phyloP scores from a whole-genome alignment of 2,113 vertebrate genomes.

The Lamprologus ornatipinnis region DNA sequence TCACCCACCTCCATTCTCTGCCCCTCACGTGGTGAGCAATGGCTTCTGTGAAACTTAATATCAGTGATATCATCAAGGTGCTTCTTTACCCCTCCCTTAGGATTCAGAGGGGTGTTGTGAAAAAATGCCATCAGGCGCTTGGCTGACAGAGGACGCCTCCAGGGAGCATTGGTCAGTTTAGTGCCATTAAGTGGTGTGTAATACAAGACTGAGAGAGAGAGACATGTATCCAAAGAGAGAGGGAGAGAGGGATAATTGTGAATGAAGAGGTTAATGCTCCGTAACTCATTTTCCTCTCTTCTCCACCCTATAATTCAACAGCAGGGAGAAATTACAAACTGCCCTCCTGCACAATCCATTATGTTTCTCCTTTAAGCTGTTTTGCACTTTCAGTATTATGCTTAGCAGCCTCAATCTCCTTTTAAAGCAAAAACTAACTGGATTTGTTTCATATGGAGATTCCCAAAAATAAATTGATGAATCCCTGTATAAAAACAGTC shows the following conservation, averaged over 20 bases:
- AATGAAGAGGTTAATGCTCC: conserved; percentile 54
- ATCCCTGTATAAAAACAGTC: neutral
- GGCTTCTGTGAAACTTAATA: conserved; percentile 70
- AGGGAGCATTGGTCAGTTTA: conserved; percentile 50
- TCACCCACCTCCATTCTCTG: conserved; percentile 10
- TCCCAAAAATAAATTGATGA: neutral
- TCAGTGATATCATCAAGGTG: conserved; percentile 69
- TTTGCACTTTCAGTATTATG: conserved; percentile 9
- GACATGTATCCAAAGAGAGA: neutral
- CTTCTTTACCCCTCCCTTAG: conserved; percentile 41
- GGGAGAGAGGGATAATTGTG: conserved; percentile 2
- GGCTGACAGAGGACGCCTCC: conserved; percentile 31
- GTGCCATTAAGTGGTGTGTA: conserved; percentile 60
- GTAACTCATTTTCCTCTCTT: conserved; percentile 46
- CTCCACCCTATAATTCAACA: conserved; percentile 22
- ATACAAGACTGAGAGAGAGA: conserved; percentile 40
- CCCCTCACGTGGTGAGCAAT: conserved; percentile 45
- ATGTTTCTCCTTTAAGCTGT: conserved; percentile 16
- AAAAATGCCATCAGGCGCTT: conserved; percentile 41
- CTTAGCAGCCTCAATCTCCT: neutral
- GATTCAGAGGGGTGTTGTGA: conserved; percentile 42
- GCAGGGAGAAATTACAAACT: conserved; percentile 17
- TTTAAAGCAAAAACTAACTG: neutral
- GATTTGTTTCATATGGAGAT: neutral
- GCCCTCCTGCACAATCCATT: conserved; percentile 19